Conservation (phyloP, 2,113 vertebrate species). For the Manacus vitellinus region DNA sequence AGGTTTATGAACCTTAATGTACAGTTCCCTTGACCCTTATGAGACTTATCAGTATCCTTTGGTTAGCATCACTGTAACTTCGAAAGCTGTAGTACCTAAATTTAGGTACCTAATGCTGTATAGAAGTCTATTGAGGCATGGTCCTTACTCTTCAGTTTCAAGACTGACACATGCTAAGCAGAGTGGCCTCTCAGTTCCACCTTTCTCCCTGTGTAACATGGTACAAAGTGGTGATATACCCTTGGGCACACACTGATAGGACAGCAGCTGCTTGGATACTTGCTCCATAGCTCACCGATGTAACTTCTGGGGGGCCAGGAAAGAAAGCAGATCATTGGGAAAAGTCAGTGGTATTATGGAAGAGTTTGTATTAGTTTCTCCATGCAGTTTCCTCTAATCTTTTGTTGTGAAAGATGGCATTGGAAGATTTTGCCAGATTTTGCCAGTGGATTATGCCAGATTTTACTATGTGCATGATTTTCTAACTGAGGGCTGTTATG, state of each 20-base stretch:
- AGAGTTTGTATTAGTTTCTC: background rate
- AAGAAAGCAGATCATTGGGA: background rate
- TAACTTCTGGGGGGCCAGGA: background rate
- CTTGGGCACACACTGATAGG: background rate
- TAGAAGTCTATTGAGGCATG: background rate
- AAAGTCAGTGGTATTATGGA: background rate
- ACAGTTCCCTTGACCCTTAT: background rate
- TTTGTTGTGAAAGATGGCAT: background rate
- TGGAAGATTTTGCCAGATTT: background rate
- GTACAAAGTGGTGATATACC: background rate
- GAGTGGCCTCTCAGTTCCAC: background rate
- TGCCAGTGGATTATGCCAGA: background rate
- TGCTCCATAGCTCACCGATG: background rate
- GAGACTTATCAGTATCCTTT: background rate
- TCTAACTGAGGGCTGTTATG: background rate
- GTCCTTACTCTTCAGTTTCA: background rate
- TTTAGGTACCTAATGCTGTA: background rate
- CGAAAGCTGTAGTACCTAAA: fast-evolving
- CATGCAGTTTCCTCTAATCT: fast-evolving
- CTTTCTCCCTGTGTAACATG: background rate
- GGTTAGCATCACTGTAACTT: background rate
- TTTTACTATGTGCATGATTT: background rate
- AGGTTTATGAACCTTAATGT: background rate
- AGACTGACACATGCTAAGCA: background rate
- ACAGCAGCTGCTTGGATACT: background rate